A percentile compares a stretch with the other conserved stretches of the same genome.
Conservation (phyloP, 2,113 vertebrate genomes). For the Myrmecophaga tridactyla region DNA sequence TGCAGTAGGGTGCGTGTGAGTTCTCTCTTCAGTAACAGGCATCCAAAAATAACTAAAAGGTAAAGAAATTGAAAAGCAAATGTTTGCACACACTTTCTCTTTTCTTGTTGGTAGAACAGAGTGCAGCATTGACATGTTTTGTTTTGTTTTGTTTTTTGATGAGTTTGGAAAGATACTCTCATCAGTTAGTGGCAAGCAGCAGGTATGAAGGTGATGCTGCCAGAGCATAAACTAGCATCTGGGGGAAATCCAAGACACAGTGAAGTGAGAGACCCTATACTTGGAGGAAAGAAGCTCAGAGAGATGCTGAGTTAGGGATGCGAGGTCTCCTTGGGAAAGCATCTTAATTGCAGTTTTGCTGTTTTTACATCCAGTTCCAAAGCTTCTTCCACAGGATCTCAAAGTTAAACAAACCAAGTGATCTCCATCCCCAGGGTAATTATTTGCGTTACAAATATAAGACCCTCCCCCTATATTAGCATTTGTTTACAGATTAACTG, state of each 20-base stretch:
- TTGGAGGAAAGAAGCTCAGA: not conserved
- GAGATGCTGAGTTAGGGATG: not conserved
- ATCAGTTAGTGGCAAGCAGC: not conserved
- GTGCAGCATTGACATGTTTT: not conserved
- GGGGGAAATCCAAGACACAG: slow-evolving; percentile 34
- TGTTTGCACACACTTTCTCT: slow-evolving; percentile 35
- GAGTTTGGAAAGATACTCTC: not conserved
- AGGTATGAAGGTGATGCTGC: not conserved
- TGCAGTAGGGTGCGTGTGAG: not conserved
- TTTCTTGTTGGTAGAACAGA: slow-evolving; percentile 71
- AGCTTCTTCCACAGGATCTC: not conserved
- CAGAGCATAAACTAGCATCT: slow-evolving; percentile 26
- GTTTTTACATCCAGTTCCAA: not conserved
- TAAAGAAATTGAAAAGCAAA: not conserved
- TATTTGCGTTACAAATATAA: slow-evolving; percentile 16
- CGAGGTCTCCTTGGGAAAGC: not conserved
- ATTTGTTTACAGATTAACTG: slow-evolving; percentile 31
- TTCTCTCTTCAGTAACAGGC: slow-evolving; percentile 12
- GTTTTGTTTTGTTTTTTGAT: slow-evolving; percentile 65
- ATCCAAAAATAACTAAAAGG: not conserved
- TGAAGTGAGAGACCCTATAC: not conserved
- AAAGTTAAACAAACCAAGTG: not conserved
- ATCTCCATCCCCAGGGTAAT: not conserved
- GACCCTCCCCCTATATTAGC: not conserved
- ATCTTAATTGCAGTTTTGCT: not conserved